Percentiles rank a stretch among this genome's conserved stretches.
Evolutionary conservation across 2,888 invertebrate genomes (phyloP).

Genomic region (Ariolimax columbianus): DNA sequence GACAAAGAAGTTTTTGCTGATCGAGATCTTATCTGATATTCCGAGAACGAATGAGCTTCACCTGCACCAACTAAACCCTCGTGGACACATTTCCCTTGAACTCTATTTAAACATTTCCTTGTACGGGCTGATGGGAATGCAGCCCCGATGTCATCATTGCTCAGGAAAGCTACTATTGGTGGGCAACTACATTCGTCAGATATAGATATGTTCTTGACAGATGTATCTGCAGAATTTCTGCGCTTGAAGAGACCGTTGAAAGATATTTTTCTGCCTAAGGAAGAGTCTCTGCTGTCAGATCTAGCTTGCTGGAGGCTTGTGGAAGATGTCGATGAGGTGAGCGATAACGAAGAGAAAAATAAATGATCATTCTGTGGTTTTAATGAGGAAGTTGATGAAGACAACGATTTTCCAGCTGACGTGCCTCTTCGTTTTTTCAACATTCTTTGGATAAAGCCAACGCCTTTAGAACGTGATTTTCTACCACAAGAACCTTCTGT

Average conservation of each 20-base stretch:
- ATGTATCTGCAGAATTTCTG: conserved; percentile 50
- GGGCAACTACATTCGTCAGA: conserved; percentile 52
- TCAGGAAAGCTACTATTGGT: conserved; percentile 54
- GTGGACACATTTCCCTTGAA: background rate
- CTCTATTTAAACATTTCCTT: background rate
- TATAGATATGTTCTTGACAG: background rate
- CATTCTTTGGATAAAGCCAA: conserved; percentile 67
- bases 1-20: conserved; percentile 5
- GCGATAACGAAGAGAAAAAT: conserved; percentile 12
- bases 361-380: background rate
- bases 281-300: conserved; percentile 31
- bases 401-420: conserved; percentile 51
- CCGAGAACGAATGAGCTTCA: background rate
- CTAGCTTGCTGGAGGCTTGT: background rate
- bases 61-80: background rate
- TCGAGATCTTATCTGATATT: background rate
- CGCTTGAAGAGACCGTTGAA: conserved; percentile 55
- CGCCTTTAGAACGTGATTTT: conserved; percentile 58
- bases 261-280: conserved; percentile 54
- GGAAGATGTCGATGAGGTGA: conserved; percentile 7
- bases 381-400: conserved; percentile 21
- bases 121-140: conserved; percentile 27
- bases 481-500: background rate
- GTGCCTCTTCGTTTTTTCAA: conserved; percentile 64
- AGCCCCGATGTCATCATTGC: conserved; percentile 57